A percentile compares a stretch with the other conserved stretches of the same genome.
Conservation (phyloP, 2,113 vertebrate genomes). For the Heterotilapia buettikoferi region DNA sequence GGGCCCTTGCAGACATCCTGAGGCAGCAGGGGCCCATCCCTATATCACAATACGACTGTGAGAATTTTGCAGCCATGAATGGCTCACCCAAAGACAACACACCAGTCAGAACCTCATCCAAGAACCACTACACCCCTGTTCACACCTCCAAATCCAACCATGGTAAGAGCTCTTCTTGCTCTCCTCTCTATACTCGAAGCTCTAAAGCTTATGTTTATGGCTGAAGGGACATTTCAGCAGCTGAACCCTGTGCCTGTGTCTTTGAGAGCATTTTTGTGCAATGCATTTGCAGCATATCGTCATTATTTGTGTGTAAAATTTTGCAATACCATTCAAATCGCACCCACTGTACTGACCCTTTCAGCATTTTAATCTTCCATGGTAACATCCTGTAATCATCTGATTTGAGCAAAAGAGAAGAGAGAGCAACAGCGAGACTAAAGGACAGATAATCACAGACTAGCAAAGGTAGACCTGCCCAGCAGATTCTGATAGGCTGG, state of each 20-base stretch:
- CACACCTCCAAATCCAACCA: conserved; percentile 90
- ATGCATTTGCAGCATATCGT: not conserved
- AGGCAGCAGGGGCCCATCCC: conserved; percentile 98
- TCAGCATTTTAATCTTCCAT: conserved; percentile 40
- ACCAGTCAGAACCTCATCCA: conserved; percentile 87
- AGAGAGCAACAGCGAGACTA: not conserved
- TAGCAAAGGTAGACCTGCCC: conserved; percentile 25
- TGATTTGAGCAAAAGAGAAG: conserved; percentile 44
- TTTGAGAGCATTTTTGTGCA: not conserved
- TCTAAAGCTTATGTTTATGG: not conserved
- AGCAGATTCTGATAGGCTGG: conserved; percentile 40
- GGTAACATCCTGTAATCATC: conserved; percentile 64
- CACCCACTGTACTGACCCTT: conserved; percentile 21
- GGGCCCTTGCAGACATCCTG: conserved; percentile 97
- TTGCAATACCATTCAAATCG: not conserved
- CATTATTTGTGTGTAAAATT: not conserved
- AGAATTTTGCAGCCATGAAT: conserved; percentile 93
- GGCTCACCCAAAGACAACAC: conserved; percentile 97
- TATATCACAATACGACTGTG: conserved; percentile 97
- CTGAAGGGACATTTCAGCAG: not conserved
- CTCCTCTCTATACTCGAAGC: not conserved
- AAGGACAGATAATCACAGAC: conserved; percentile 57
- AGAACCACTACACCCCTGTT: conserved; percentile 97
- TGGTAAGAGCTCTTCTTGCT: conserved; percentile 67
- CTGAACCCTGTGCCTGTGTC: not conserved